Evolutionary conservation across 2,797 vertebrate genomes (phyloP), one percentile per base, ranked within the genome.

Genomic region (Acanthiza pusilla): DNA sequence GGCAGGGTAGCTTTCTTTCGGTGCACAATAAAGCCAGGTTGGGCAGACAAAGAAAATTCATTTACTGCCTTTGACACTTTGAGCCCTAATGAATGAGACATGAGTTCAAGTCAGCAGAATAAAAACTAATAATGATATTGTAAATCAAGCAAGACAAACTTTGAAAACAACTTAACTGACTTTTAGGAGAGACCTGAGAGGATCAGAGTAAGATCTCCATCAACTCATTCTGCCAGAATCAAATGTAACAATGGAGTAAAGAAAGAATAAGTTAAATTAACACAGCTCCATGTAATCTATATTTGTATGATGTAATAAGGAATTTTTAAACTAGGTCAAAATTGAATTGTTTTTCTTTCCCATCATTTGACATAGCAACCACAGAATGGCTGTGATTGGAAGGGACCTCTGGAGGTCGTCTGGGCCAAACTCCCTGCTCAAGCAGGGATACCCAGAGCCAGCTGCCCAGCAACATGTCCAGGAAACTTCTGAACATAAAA

Each of bases 381-480:
- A 81, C 9, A 43, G 71, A 81, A 78, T 14, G 9, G 61, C 1
- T 66, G 47, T n/a, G 14, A 27, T 43, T 61, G 54, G 16, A 73
- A 67, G 16, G 4, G 7, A 79, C 23, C 62, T 78, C 32, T 38
- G 16, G 23, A 87, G 16, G 18, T 65, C 50, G 68, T 9, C 16
- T 53, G 25, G 20, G 5, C 26, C 16, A 71, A 80, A 15, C 2
- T 8, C 8, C 25, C 27, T 25, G 47, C 43, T 70, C 48, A 62
- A 70, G 60, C 26, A 79, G 16, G 6, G 16, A 7, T 11, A 53
- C 4, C 2, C 34, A 82, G 10, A 71, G 7, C 11, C 65, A 67
- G 30, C 1, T 0, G 1, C 10, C 11, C 62, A 71, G 42, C 9
- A 77, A 11, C 13, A 19, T 0, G 13, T 27, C 38, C 7, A 48